Evolutionary conservation across 1,140 invertebrate species (phyloP), one percentile per base, ranked within the genome.

Genomic region (Drosophila nigrodunni): DNA sequence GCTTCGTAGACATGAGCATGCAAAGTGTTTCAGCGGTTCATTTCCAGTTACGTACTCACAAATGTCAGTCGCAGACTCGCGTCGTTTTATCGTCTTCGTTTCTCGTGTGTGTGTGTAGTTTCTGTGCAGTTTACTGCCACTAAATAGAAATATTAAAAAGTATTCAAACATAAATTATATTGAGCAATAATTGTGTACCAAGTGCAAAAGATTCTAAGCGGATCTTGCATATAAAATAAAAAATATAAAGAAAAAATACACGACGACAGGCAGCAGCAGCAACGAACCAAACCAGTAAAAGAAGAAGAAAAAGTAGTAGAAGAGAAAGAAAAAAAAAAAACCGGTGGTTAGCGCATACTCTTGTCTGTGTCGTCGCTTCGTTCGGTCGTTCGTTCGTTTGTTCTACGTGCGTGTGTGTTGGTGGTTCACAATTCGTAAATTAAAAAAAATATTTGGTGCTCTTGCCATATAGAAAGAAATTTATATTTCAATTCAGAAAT

Each of bases 31-130:
- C 74, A 65, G 61, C 58, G 61, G 69, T 80, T 82, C 83, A 87
- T 88, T 87, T 82, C 82, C 75, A 87, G 80, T 80, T 87, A 69
- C 76, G 73, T 79, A 74, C 77, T 88, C 83, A 69, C 64, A 60
- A 68, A 74, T 68, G 74, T 46, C 75, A 77, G 79, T 87, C 77
- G 77, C 72, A 88, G 67, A 62, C 49, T 75, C 83, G 83, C 82
- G 73, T 86, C 78, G 82, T 65, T 74, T 67, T 70, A 58, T 73
- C 59, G 58, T 68, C 58, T 74, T 61, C 77, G 61, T 80, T 69
- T 78, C 61, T 71, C 61, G 70, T 69, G 65, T 60, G 77, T 81
- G 69, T 80, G 74, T 72, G 62, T 68, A 70, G 68, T 66, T 74
- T 69, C 35, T 67, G 30, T 52, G 74, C 57, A 64, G 65, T 65